Evolutionary conservation across 2,797 vertebrate genomes (phyloP), one percentile per base, ranked within the genome.

Genomic region (Perdix hodgsoniae): DNA sequence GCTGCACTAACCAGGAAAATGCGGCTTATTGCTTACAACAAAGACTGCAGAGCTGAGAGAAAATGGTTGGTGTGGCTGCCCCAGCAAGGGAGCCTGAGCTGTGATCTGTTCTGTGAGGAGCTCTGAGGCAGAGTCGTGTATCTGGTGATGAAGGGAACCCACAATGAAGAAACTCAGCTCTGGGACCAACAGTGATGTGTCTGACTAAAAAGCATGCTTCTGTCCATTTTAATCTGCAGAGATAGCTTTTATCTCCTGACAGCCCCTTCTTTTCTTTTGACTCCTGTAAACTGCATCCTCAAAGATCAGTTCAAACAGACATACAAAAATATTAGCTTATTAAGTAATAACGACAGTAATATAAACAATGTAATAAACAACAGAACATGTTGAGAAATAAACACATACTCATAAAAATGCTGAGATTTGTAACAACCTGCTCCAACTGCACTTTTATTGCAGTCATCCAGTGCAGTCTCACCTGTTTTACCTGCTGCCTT

Each of bases 401-500:
- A 74, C 31, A 61, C 52, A 42, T 49, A 49, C 60, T 90, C 83
- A 74, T 65, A n/a, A 33, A 91, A 79, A 88, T 79, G 44, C 64
- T 76, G 52, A 86, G 74, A 86, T 89, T 91, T 88, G 50, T 66
- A 90, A 79, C 88, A 88, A 82, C 67, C 64, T 92, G 80, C 67
- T 90, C 75, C 4, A 9, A 82, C 83, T 84, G 14, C 21, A 33
- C 33, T 88, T 91, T 59, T 73, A 73, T 82, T 94, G 65, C 77
- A 95, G 77, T 78, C 61, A 59, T 69, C 83, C 52, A 61, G 29
- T 81, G 85, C 54, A 73, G 89, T 73, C 83, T 92, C 87, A 84
- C 87, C 78, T 86, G 83, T 84, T 95, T 79, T 90, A 88, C 91
- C 85, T 94, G 85, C 74, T 95, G 52, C 65, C n/a, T 84, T 92